phyloP scores from a whole-genome alignment of 2,888 invertebrate genomes.

The Idaea dimidiata region DNA sequence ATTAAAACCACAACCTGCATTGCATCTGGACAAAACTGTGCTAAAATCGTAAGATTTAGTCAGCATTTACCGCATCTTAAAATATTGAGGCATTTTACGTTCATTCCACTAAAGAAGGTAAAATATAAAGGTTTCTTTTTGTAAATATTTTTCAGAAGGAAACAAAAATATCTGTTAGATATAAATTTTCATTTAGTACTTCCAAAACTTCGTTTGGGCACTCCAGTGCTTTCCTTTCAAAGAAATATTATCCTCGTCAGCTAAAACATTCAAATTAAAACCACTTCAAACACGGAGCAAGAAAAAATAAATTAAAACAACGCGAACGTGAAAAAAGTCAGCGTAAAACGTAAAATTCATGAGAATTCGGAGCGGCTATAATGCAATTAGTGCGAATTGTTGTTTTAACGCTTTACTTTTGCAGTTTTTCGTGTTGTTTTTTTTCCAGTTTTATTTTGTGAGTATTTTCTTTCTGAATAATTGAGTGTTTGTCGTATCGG shows the following conservation, averaged over 20 bases:
- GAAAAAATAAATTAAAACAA: slow-evolving; percentile 22
- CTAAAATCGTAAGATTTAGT: too few relatives aligned
- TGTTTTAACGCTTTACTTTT: slow-evolving; percentile 25
- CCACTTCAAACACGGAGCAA: slow-evolving; percentile 25
- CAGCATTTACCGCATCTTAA: too few relatives aligned
- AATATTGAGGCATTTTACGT: too few relatives aligned
- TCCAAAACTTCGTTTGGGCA: neutral
- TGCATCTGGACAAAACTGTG: too few relatives aligned
- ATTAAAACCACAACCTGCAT: too few relatives aligned
- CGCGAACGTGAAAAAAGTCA: slow-evolving; percentile 19
- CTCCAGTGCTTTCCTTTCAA: slow-evolving; percentile 3
- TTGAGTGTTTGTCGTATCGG: slow-evolving; percentile 4
- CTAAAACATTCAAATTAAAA: slow-evolving; percentile 23
- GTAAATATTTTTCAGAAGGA: neutral
- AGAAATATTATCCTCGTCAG: slow-evolving; percentile 12
- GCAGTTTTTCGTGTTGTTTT: slow-evolving; percentile 17
- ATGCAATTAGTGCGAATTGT: slow-evolving; percentile 33
- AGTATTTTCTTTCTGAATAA: slow-evolving; percentile 16
- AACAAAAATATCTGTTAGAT: neutral
- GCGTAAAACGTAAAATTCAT: slow-evolving; percentile 28
- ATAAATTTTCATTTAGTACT: neutral
- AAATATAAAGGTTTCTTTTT: too few relatives aligned
- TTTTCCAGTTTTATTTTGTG: slow-evolving; percentile 6
- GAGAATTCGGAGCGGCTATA: slow-evolving; percentile 20
- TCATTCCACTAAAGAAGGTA: too few relatives aligned